Conservation (phyloP, 2,113 vertebrate genomes). For the Chamaea fasciata region DNA sequence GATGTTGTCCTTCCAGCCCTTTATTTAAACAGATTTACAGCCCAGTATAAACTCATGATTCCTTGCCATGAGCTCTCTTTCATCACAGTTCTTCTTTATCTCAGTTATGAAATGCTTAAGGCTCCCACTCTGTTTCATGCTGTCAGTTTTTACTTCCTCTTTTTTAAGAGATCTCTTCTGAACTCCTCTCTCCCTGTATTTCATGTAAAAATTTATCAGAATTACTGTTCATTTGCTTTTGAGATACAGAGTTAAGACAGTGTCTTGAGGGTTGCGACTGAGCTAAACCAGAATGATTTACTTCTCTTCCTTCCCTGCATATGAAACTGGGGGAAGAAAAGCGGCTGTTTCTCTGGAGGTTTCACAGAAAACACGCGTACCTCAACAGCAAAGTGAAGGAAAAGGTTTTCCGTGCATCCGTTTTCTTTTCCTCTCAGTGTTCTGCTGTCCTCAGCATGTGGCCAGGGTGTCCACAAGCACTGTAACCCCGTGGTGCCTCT, state of each 20-base stretch:
- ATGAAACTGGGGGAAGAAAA: not conserved
- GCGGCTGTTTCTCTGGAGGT: not conserved
- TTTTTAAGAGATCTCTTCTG: not conserved
- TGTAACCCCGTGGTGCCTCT: not conserved
- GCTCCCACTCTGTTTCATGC: not conserved
- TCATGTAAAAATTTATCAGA: not conserved
- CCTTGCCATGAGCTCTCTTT: not conserved
- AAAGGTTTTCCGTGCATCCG: not conserved
- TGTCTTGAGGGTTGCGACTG: not conserved
- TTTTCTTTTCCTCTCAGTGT: not conserved
- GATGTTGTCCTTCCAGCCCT: not conserved
- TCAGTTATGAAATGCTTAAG: conserved; percentile 1
- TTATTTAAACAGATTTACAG: not conserved
- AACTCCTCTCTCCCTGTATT: not conserved
- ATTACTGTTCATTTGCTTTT: conserved; percentile 26
- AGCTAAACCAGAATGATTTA: not conserved
- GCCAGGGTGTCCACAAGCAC: not conserved
- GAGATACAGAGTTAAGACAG: conserved; percentile 2
- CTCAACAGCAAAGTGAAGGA: not conserved
- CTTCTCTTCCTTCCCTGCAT: not conserved
- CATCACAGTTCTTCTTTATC: not conserved
- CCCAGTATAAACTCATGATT: not conserved
- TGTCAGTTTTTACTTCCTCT: not conserved
- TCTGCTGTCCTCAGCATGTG: not conserved
- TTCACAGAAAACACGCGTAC: not conserved